A percentile compares a stretch with the other conserved stretches of the same genome.
Evolutionary conservation across 2,797 vertebrate genomes (phyloP).

Genomic region (Platyrinchus mystaceus): DNA sequence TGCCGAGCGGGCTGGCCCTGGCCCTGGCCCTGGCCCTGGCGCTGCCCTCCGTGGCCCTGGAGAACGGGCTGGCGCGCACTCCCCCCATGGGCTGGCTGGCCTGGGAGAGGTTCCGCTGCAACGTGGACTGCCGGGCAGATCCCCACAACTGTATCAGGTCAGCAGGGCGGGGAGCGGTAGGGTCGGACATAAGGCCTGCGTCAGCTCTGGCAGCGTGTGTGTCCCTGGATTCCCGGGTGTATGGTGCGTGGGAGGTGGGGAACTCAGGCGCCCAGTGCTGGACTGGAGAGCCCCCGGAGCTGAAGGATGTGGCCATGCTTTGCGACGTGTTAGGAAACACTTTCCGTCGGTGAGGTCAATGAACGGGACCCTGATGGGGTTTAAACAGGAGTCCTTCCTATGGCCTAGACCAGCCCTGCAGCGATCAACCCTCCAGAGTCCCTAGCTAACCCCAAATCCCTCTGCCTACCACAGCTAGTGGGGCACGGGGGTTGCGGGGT

Average conservation of each 20-base stretch:
- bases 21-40: not conserved
- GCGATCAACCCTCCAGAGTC: not conserved
- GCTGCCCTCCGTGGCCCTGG: conserved; percentile 68
- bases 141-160: conserved; percentile 92
- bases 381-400: not conserved
- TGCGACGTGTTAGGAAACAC: rapidly evolving
- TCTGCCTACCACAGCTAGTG: not conserved
- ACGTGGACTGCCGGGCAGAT: conserved; percentile 84
- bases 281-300: too few species aligned
- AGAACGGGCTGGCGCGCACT: conserved; percentile 88
- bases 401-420: not conserved
- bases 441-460: not conserved
- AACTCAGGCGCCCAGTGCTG: not conserved
- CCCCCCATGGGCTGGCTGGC: conserved; percentile 97
- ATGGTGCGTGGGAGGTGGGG: rapidly evolving
- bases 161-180: not conserved
- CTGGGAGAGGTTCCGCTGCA: conserved; percentile 93
- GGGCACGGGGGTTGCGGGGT: not conserved
- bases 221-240: not conserved
- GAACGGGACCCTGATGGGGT: rapidly evolving
- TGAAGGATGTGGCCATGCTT: not conserved
- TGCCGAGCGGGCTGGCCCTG: not conserved
- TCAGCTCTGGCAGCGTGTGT: not conserved
- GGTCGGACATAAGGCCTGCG: not conserved
- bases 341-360: not conserved